Conservation (phyloP, 1,140 invertebrate genomes). For the Ladona fulva region DNA sequence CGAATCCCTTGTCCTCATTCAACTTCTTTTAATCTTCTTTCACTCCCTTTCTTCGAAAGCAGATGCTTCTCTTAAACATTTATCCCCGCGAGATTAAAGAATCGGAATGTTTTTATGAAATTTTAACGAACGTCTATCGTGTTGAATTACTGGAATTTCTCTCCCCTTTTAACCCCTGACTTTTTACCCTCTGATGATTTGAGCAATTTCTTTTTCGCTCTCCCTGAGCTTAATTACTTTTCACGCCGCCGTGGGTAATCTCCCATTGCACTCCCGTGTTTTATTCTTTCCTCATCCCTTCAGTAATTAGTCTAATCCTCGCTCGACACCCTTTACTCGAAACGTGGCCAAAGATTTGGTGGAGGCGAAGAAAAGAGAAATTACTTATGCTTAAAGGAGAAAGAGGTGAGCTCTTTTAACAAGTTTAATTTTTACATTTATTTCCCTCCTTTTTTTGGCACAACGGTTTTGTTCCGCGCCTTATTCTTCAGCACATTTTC, state of each 20-base stretch:
- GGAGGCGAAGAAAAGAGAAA: not conserved
- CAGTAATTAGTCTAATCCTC: not conserved
- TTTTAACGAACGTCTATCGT: too few species aligned
- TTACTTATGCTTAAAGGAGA: not conserved
- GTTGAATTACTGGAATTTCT: not conserved
- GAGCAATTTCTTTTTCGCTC: not conserved
- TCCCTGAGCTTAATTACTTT: not conserved
- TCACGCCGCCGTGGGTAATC: not conserved
- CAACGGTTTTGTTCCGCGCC: too few species aligned
- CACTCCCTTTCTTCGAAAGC: too few species aligned
- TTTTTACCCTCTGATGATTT: not conserved
- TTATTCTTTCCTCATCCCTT: not conserved
- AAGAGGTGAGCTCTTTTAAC: not conserved
- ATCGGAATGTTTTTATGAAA: too few species aligned
- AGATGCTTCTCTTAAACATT: too few species aligned
- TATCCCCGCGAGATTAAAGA: too few species aligned
- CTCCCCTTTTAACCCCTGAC: not conserved
- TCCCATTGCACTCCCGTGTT: not conserved
- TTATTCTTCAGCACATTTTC: not conserved
- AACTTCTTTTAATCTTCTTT: too few species aligned
- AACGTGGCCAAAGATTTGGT: not conserved
- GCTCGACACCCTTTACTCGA: not conserved
- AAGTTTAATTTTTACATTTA: too few species aligned
- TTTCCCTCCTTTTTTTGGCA: too few species aligned
- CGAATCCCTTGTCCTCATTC: too few species aligned